Evolutionary conservation across 2,797 vertebrate species (phyloP), one percentile per base, ranked within the genome.

Genomic region (Peromyscus eremicus): DNA sequence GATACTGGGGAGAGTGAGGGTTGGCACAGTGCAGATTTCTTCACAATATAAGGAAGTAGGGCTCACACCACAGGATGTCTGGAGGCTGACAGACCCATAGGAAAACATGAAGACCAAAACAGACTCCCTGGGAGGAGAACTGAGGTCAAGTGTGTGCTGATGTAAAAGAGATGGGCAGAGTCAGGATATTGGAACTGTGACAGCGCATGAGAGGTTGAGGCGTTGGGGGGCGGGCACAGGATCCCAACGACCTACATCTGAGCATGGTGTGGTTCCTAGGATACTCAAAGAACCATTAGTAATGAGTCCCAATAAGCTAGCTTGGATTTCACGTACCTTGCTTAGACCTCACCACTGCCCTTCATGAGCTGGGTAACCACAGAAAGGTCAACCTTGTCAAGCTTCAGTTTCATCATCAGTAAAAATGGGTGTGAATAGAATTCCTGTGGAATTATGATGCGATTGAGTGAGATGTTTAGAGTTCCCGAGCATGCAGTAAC

Each of bases 61-160:
- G 2, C n/a, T n/a, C 13, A 7, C 23, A 34, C 3, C 2, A 7
- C 23, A 40, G 68, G n/a, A 17, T 37, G 2, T 68, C 32, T 62
- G 62, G 9, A 94, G 52, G 1, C 70, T 86, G 83, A 70, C 43
- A 46, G 93, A 1, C 7, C 13, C 40, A 73, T 87, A 94, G 73
- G 68, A 95, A 96, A 70, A 81, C 82, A 17, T 75, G 1, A 64
- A 70, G 94, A 97, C 73, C 88, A 85, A 79, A 88, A 93, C 6
- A 83, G 55, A 27, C 16, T 19, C 5, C 14, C 25, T 66, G 25
- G 23, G 80, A 81, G 11, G 77, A 73, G 25, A 84, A 82, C 14
- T 2, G 19, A 83, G 66, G 55, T 52, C 34, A 43, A 62, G 52
- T 32, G 57, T 2, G 40, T 23, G 66, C 25, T 27, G 81, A 2